Evolutionary conservation across 2,888 invertebrate genomes (phyloP).

Genomic region (Cantharis lateralis): DNA sequence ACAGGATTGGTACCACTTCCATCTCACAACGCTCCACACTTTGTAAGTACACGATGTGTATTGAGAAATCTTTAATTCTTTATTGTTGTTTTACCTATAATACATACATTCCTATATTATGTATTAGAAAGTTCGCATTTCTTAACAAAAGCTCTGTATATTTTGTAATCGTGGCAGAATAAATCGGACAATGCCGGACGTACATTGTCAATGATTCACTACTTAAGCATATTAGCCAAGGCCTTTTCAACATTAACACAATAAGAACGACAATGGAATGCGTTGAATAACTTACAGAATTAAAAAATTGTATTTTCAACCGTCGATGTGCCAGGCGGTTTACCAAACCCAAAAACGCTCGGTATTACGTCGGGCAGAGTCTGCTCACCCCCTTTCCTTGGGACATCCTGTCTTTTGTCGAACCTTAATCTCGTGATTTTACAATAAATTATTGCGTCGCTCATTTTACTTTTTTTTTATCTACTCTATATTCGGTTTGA

Average conservation of each 20-base stretch:
- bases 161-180: slow-evolving; percentile 2
- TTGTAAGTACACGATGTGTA: slow-evolving; percentile 61
- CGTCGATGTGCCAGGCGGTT: too few relatives aligned
- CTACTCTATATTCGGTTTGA: too few relatives aligned
- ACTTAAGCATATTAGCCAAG: slow-evolving; percentile 2
- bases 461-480: too few relatives aligned
- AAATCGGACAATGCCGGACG: slow-evolving; percentile 18
- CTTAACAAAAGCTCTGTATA: not conserved
- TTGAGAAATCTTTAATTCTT: not conserved
- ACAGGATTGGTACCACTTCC: slow-evolving; percentile 60
- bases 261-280: not conserved
- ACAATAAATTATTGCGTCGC: not conserved
- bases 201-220: slow-evolving; percentile 14
- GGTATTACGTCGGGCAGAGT: not conserved
- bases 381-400: not conserved
- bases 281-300: not conserved
- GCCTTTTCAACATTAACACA: slow-evolving; percentile 5
- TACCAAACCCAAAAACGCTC: not conserved
- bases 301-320: not conserved
- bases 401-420: not conserved
- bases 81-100: not conserved
- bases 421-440: not conserved
- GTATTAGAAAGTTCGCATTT: not conserved
- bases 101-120: not conserved
- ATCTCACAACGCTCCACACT: slow-evolving; percentile 65